Percentiles rank a stretch among this genome's conserved stretches.
Evolutionary conservation across 2,888 invertebrate species (phyloP).

Genomic region (Dryadula phaetusa): DNA sequence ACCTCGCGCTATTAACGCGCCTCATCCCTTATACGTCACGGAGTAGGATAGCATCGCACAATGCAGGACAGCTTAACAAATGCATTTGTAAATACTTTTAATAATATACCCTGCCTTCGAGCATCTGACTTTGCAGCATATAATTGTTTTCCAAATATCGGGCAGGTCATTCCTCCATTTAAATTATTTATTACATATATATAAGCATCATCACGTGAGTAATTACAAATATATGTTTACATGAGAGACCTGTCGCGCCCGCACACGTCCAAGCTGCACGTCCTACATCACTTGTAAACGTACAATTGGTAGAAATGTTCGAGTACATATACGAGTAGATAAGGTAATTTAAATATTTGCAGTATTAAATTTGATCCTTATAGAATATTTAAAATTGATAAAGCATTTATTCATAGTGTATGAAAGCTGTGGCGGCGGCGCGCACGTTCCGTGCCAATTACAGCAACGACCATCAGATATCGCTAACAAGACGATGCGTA

Average conservation of each 20-base stretch:
- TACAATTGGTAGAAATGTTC: constrained; percentile 41
- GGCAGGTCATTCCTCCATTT: too few relatives aligned
- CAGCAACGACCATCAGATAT: constrained; percentile 78
- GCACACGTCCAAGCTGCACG: not conserved
- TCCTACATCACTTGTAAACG: constrained; percentile 9
- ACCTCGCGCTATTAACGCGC: constrained; percentile 45
- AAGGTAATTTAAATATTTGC: constrained; percentile 48
- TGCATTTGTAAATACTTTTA: constrained; percentile 11
- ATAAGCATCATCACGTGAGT: too few relatives aligned
- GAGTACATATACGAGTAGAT: constrained; percentile 29
- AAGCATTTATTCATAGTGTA: constrained; percentile 52
- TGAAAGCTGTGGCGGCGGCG: constrained; percentile 53
- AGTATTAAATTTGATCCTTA: constrained; percentile 51
- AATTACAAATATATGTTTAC: not conserved
- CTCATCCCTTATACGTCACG: constrained; percentile 37
- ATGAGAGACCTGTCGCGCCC: not conserved
- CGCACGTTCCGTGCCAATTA: constrained; percentile 78
- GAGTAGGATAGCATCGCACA: constrained; percentile 30
- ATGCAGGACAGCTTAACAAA: constrained; percentile 20
- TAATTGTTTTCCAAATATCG: not conserved
- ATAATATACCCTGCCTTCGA: not conserved
- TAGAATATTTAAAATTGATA: constrained; percentile 58
- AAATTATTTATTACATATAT: too few relatives aligned
- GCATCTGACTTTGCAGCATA: not conserved
- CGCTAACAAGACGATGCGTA: constrained; percentile 82